Conservation (phyloP, 2,797 vertebrate species). For the Notoglanidium macrostoma region DNA sequence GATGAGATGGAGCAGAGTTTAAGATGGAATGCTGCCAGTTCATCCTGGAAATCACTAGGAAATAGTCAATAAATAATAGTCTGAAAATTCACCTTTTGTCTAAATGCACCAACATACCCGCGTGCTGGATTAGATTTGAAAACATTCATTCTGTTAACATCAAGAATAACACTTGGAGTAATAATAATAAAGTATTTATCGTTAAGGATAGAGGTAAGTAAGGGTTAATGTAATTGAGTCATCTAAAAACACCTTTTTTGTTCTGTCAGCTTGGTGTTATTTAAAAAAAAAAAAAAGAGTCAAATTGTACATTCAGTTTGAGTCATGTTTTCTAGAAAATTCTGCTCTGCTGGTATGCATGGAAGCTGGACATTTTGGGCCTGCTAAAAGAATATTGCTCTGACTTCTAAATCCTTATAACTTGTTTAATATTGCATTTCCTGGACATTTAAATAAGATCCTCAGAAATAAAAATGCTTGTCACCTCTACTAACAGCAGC, state of each 20-base stretch:
- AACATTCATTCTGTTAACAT: neutral
- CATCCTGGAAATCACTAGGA: neutral
- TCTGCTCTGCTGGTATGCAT: neutral
- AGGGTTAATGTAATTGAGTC: neutral
- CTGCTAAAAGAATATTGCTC: neutral
- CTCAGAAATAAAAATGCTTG: too few relatives aligned
- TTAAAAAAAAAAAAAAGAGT: too few relatives aligned
- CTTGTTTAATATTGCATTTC: neutral
- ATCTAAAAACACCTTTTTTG: neutral
- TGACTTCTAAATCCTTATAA: neutral
- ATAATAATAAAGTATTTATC: neutral
- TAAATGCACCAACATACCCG: neutral
- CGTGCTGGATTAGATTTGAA: neutral
- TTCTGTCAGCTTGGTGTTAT: neutral
- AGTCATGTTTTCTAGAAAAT: neutral
- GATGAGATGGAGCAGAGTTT: neutral
- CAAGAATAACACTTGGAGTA: neutral
- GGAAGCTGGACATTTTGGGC: neutral
- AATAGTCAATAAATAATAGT: neutral
- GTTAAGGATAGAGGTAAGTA: neutral
- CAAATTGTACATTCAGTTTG: neutral
- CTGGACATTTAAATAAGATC: neutral
- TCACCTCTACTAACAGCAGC: neutral
- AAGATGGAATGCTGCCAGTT: neutral
- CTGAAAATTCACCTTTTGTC: neutral